Evolutionary conservation across 2,888 invertebrate genomes (phyloP), one percentile per base, ranked within the genome.

Genomic region (Ochropleura leucogaster): DNA sequence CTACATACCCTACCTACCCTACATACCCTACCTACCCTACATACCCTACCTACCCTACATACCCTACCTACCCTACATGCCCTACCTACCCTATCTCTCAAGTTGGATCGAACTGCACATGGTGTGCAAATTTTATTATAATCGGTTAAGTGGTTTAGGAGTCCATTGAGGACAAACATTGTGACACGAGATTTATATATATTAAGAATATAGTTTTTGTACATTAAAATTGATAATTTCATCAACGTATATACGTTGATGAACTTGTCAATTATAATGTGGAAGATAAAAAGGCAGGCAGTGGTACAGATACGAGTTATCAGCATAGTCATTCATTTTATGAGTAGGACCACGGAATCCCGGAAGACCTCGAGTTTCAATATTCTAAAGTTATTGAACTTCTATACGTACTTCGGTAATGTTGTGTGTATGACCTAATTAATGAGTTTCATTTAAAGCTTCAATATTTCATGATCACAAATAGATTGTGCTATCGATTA

Each of bases 311-410:
- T 49, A 18, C 3, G n/a, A 55, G 20, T 49, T 65, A 16, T n/a
- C 16, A 30, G n/a, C 40, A 20, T 16, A 51, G 18, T n/a, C 57
- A 49, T 64, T 42, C 10, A 59, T 59, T 51, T 47, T 20, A 71
- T 30, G 53, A 69, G 60, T 44, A 42, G 5, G 12, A 76, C 8
- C 12, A 44, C 6, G 30, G 8, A 18, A 40, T 60, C 46, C 30
- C 30, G n/a, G 7, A 63, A 44, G 53, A 53, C 9, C 14, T 53
- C 30, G 20, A 30, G 42, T 47, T 47, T 57, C 18, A 49, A 77
- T 65, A 18, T 53, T 67, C n/a, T 59, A 10, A 68, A 81, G 72
- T 77, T 55, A 76, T 59, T 68, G 53, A 80, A 80, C 59, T 67
- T 47, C 3, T 40, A 63, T 76, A 42, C 42, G 76, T 4, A n/a